phyloP scores from a whole-genome alignment of 2,113 vertebrate genomes.

The Periophthalmus modestus region DNA sequence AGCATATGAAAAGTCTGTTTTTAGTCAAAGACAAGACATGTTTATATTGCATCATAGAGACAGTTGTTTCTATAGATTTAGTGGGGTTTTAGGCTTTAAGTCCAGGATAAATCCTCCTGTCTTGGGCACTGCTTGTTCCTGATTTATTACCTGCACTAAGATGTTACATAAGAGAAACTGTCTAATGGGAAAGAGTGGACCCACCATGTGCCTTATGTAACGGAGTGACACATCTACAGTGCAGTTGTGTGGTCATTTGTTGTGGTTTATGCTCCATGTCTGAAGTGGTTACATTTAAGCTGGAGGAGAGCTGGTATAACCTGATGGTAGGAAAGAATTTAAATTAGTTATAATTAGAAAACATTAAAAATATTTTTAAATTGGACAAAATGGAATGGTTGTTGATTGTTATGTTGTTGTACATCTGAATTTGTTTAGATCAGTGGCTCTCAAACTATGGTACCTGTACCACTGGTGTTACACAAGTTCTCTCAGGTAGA shows the following conservation, averaged over 20 bases:
- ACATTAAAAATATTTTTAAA: no score
- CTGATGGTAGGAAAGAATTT: no score
- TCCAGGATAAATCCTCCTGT: conserved; percentile 10
- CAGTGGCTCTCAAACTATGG: no score
- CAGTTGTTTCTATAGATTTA: conserved; percentile 10
- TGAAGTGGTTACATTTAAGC: not conserved
- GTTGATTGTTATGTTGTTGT: no score
- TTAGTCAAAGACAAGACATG: conserved; percentile 12
- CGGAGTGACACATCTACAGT: not conserved
- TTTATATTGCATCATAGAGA: conserved; percentile 13
- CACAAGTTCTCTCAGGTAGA: no score
- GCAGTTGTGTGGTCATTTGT: not conserved
- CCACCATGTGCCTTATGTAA: not conserved
- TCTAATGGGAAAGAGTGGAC: not conserved
- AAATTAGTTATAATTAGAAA: no score
- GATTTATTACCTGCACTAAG: conserved; percentile 33
- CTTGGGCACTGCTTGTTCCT: conserved; percentile 20
- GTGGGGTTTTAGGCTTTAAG: conserved; percentile 1
- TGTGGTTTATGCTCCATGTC: not conserved
- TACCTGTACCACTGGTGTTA: no score
- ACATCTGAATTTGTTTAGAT: no score
- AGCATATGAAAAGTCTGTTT: not conserved
- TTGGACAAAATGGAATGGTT: no score
- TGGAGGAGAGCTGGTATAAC: not conserved
- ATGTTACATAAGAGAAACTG: not conserved